Evolutionary conservation across 2,797 vertebrate genomes (phyloP).

Genomic region (Furcifer pardalis): DNA sequence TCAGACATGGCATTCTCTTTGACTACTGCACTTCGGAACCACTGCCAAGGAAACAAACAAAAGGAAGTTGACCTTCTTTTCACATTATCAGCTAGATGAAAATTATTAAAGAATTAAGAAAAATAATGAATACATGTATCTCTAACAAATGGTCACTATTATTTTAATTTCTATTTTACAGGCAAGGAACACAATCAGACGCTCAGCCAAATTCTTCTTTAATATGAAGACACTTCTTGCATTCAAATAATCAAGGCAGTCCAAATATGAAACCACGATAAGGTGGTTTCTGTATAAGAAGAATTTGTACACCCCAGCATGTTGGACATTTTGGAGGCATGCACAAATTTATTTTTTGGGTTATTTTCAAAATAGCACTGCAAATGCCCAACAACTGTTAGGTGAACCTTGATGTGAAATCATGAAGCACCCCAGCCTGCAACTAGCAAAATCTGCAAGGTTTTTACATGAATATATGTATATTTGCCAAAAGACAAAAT

Average conservation of each 20-base stretch:
- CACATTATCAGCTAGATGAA: neutral
- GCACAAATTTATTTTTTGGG: neutral
- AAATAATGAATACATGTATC: neutral
- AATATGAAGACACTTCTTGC: neutral
- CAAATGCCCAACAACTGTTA: neutral
- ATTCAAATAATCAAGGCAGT: too few relatives aligned
- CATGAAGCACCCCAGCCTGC: neutral
- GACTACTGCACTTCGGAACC: slow-evolving; percentile 93
- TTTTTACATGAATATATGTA: neutral
- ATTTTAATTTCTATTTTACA: neutral
- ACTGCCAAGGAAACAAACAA: slow-evolving; percentile 74
- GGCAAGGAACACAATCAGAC: neutral
- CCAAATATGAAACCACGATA: neutral
- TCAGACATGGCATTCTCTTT: slow-evolving; percentile 93
- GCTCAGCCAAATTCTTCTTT: neutral
- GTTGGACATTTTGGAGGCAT: neutral
- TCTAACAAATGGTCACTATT: neutral
- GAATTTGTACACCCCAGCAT: neutral
- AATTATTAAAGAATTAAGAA: neutral
- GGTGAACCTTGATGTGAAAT: neutral
- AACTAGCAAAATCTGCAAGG: neutral
- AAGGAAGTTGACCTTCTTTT: neutral
- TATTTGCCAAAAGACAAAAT: neutral
- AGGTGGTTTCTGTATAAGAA: neutral
- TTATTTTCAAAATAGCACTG: neutral